Base-by-base conservation (phyloP, 2,888 invertebrate genomes). In the Cerastis rubricosa region DNA sequence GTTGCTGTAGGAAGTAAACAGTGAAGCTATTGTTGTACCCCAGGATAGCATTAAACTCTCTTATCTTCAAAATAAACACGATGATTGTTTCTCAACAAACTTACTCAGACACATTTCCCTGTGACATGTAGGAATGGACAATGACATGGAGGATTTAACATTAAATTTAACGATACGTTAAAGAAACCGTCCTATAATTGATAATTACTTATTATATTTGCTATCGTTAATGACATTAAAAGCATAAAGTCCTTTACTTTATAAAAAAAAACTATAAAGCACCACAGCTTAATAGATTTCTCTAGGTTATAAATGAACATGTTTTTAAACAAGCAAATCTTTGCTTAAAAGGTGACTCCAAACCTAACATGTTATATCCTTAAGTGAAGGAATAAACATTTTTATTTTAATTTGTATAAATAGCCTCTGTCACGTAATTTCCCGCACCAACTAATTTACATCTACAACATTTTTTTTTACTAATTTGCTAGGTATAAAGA, bases 21-120 rank as follows among this genome's bases (percentile, higher is more conserved):
- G 63, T 63, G 40, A 25, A 63, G 1, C 12, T 8, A 25, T 25
- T 43, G 40, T 43, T 65, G 22, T 29, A 6, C 14, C 65, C 9
- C 22, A 43, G 1, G 43, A 61, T 8, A 69, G 0, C 22, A 29
- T 43, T 22, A 22, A 22, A 0, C 25, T 12, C 8, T 4, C 40
- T 0, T 25, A 40, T 40, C n/a, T 65, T 65, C 22, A 22, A 29
- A 70, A 71, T 17, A 68, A 68, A 71, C n/a, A 68, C 29, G 22
- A 29, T 45, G 0, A 17, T 68, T 71, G 68, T 68, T 45, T 29
- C 11, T 14, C 43, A 25, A 65, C 6, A 43, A 65, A 43, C 68
- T 59, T 12, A 19, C 35, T 63, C 5, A 40, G 64, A 40, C 14
- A 25, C 14, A 25, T 3, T 22, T 70, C 9, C 14, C 25, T 43